Percentiles rank a stretch among this genome's conserved stretches.
Evolutionary conservation across 2,797 vertebrate genomes (phyloP).

Genomic region (Enteromius fasciolatus): DNA sequence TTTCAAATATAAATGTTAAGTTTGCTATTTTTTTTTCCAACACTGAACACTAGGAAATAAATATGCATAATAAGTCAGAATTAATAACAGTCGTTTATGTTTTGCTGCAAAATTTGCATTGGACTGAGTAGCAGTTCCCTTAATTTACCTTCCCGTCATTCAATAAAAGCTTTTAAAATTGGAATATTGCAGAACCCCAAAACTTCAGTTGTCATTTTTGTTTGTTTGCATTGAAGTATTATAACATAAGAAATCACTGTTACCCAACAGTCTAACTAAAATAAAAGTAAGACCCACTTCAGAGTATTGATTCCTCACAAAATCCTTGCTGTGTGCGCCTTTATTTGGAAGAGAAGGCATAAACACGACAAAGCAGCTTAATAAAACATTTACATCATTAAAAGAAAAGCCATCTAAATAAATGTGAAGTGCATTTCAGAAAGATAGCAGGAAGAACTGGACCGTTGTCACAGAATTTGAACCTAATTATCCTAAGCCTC

Average conservation of each 20-base stretch:
- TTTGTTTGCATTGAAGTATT: not conserved
- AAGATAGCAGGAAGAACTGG: constrained; percentile 9
- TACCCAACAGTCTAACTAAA: not conserved
- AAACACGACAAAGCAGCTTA: constrained; percentile 27
- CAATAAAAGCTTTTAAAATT: not conserved
- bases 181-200: not conserved
- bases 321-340: not conserved
- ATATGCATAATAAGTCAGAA: not conserved
- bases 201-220: not conserved
- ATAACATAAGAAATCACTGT: not conserved
- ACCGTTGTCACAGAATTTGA: constrained; percentile 28
- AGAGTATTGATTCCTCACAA: not conserved
- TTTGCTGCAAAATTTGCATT: not conserved
- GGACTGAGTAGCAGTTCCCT: not conserved
- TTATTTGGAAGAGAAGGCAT: not conserved
- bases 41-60: not conserved
- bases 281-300: not conserved
- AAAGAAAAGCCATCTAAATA: constrained; percentile 23
- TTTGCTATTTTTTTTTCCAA: not conserved
- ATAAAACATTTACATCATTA: constrained; percentile 20
- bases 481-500: constrained; percentile 24
- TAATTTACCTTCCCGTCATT: not conserved
- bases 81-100: not conserved
- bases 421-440: constrained; percentile 29
- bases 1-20: not conserved